A percentile compares a stretch with the other conserved stretches of the same genome.
These are phyloP conservation scores for Tuberolachnus salignus DNA, from an alignment of 2,888 invertebrate species.

Conservation along the genomic window DNA sequence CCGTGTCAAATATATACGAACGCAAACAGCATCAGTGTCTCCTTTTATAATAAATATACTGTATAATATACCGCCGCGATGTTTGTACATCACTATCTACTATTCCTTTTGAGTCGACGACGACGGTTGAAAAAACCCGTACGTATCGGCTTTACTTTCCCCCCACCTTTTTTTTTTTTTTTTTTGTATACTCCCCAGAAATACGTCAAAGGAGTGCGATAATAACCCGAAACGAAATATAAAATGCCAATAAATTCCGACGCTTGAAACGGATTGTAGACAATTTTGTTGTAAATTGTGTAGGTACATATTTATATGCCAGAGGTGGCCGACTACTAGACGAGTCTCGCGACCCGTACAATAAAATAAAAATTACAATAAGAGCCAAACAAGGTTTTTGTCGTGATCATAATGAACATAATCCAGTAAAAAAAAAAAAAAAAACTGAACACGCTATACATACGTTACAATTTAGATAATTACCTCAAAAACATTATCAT, in stretches of 20 bases:
- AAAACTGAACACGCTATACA: too few species aligned
- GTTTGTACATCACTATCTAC: constrained; percentile 6
- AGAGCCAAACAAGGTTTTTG: too few species aligned
- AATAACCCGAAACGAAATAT: not conserved
- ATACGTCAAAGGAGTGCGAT: not conserved
- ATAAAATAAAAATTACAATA: too few species aligned
- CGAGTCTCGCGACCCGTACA: too few species aligned
- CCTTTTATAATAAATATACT: not conserved
- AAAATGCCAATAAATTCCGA: not conserved
- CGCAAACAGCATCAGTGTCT: not conserved
- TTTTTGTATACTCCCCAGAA: not conserved
- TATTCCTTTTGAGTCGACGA: constrained; percentile 31
- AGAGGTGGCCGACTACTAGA: too few species aligned
- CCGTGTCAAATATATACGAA: not conserved
- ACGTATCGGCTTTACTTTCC: not conserved
- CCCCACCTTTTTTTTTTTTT: not conserved
- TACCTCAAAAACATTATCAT: too few species aligned
- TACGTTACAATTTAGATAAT: too few species aligned
- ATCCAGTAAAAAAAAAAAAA: too few species aligned
- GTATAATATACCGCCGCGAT: not conserved
- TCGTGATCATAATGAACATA: too few species aligned
- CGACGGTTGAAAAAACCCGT: constrained; percentile 6
- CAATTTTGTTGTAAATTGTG: too few species aligned
- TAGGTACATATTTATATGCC: too few species aligned
- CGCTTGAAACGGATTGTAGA: too few species aligned